Evolutionary conservation across 2,888 invertebrate genomes (phyloP), one percentile per base, ranked within the genome.

Genomic region (Zygothrica quintamaculata): DNA sequence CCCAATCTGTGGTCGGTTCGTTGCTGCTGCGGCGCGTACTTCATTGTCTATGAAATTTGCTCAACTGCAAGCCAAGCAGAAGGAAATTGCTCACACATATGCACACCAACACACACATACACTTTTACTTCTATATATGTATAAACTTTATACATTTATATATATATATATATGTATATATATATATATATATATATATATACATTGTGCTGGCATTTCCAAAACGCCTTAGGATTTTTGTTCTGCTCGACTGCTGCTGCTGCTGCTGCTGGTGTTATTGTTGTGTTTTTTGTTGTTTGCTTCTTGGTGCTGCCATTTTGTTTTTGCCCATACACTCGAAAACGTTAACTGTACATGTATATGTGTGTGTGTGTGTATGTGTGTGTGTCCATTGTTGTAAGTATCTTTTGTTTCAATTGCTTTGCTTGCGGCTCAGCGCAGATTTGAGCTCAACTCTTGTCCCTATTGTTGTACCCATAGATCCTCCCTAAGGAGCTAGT

Each of bases 11-110:
- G 74, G 86, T 68, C 44, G 51, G 48, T 65, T 51, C 36, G 55
- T 37, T 42, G 47, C 56, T 51, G 65, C 62, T 75, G 68, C 65
- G 76, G 67, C 65, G 74, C 65, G 62, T 70, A 77, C 79, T 79
- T 80, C 84, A 80, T 86, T 80, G 80, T 80, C 74, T 86, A 80
- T 86, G 81, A 80, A 80, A 80, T 80, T 80, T 84, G 80, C 73
- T 84, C 82, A 82, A 82, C 59, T 82, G 87, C 82, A 87, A 87
- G 85, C 81, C 82, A 82, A 87, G 87, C 82, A 87, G 76, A 84
- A 85, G 78, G 70, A 87, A 87, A 87, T 87, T 87, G 82, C 72
- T 74, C 72, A 70, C 73, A 73, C 57, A 61, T 16, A 61, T 11
- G 40, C 18, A 46, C 7, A 37, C 37, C 26, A 9, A 25, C 16